Percentiles rank a stretch among this genome's conserved stretches.
Conservation (phyloP, 2,113 vertebrate species). For the Anas platyrhynchos region DNA sequence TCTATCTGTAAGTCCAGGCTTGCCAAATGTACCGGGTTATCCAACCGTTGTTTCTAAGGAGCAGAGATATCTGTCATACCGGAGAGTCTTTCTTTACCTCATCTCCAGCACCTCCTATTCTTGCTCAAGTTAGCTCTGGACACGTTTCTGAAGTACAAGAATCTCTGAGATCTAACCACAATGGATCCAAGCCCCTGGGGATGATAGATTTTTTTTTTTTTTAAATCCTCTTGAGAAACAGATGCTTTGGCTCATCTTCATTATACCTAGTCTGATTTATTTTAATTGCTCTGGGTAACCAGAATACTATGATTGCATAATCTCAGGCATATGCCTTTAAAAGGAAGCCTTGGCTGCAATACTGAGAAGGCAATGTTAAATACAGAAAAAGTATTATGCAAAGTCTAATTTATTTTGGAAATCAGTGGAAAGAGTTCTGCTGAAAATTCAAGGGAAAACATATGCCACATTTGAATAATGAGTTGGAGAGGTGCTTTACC, state of each 20-base stretch:
- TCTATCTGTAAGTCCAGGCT: not conserved
- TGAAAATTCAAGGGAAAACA: slow-evolving; percentile 47
- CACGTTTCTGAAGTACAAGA: not conserved
- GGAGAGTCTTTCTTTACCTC: not conserved
- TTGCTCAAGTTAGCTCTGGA: not conserved
- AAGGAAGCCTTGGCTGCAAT: slow-evolving; percentile 62
- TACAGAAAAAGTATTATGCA: slow-evolving; percentile 51
- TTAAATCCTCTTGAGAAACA: slow-evolving; percentile 69
- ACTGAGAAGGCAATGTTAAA: slow-evolving; percentile 48
- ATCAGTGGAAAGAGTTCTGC: slow-evolving; percentile 45
- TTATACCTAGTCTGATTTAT: slow-evolving; percentile 74
- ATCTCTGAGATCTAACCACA: slow-evolving; percentile 21
- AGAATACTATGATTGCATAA: slow-evolving; percentile 65
- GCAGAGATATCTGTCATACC: not conserved
- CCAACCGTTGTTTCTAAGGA: not conserved
- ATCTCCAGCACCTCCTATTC: not conserved
- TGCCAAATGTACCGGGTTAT: not conserved
- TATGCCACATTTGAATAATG: slow-evolving; percentile 45
- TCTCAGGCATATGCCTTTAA: slow-evolving; percentile 65
- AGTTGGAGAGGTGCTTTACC: slow-evolving; percentile 39
- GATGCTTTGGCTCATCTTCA: slow-evolving; percentile 69
- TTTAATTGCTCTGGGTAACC: slow-evolving; percentile 69
- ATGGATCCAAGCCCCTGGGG: not conserved
- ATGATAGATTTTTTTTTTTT: not conserved
- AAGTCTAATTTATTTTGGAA: slow-evolving; percentile 61